These are phyloP conservation scores for Aspidiotus destructor DNA, from an alignment of 2,888 invertebrate genomes.

Conservation along the genomic window DNA sequence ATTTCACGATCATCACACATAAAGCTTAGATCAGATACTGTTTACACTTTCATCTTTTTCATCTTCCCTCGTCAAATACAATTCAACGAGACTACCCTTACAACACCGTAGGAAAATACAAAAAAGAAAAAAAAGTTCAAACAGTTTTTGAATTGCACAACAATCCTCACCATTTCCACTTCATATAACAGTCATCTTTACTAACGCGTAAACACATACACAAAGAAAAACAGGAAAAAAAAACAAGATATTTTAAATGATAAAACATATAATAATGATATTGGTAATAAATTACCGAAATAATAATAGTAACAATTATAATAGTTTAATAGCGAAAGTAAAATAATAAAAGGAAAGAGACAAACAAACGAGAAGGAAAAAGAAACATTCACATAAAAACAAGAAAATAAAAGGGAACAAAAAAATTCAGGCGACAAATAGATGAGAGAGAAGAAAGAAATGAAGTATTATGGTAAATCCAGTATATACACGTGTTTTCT, in stretches of 20 bases:
- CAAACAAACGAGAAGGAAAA: too few species aligned
- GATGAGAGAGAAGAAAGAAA: too few species aligned
- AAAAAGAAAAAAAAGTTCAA: slow-evolving; percentile 23
- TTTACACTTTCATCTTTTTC: slow-evolving; percentile 14
- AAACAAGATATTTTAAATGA: neutral
- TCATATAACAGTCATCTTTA: too few species aligned
- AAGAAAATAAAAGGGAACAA: too few species aligned
- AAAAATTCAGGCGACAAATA: too few species aligned
- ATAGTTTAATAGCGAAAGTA: neutral
- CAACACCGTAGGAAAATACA: slow-evolving; percentile 3
- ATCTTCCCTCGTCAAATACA: neutral
- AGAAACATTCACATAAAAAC: too few species aligned
- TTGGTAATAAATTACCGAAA: neutral
- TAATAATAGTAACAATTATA: neutral
- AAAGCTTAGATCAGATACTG: slow-evolving; percentile 24
- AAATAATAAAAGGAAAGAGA: too few species aligned
- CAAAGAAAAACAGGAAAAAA: neutral
- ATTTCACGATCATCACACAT: neutral
- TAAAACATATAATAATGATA: slow-evolving; percentile 7
- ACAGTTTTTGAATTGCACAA: slow-evolving; percentile 27
- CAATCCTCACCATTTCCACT: too few species aligned
- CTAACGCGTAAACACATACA: neutral
- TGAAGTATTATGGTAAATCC: too few species aligned
- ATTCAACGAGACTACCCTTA: neutral
- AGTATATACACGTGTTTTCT: too few species aligned